Evolutionary conservation across 2,113 vertebrate genomes (phyloP), one percentile per base, ranked within the genome.

Genomic region (Rhipidura dahli): DNA sequence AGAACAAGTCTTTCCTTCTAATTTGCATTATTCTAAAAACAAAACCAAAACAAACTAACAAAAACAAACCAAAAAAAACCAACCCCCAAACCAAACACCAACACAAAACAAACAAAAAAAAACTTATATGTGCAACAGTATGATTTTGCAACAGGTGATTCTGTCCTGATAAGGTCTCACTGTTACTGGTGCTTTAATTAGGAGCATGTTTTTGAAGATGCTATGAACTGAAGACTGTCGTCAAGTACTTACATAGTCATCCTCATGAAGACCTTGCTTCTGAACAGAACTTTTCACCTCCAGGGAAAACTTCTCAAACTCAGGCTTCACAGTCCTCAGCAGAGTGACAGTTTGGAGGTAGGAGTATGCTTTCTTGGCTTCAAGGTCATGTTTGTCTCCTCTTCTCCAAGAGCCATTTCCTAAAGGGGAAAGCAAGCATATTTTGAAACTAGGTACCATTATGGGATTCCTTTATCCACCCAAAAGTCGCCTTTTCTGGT

Each of bases 351-450:
- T 99, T 91, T 99, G 99, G 77, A 99, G 98, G 81, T 98, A 98
- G 4, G 98, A 98, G 87, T 98, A 99, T 3, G 99, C 99, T 86
- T 98, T 98, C 94, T 98, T 98, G 6, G 99, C 99, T 76, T 99
- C 99, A 47, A 96, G 96, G 95, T 99, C 99, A 26, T 98, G 96
- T 94, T 99, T 98, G 97, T 99, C 99, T 90, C 99, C 99, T 98
- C 99, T 98, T 97, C 95, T 98, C 99, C 99, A 99, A 1, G 99
- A 99, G 30, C 99, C 99, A 91, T 99, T 98, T 75, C 99, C 99
- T 99, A 97, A 63, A 54, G 72, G 64, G 77, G 89, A 90, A 98
- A 97, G 96, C 53, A 84, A 96, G 96, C 95, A 87, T 78, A 97
- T 97, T 97, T 97, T 91, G 91, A 84, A 91, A 93, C 89, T 66